Base-by-base conservation (phyloP, 1,140 invertebrate genomes). In the Anagrus nilaparvatae region DNA sequence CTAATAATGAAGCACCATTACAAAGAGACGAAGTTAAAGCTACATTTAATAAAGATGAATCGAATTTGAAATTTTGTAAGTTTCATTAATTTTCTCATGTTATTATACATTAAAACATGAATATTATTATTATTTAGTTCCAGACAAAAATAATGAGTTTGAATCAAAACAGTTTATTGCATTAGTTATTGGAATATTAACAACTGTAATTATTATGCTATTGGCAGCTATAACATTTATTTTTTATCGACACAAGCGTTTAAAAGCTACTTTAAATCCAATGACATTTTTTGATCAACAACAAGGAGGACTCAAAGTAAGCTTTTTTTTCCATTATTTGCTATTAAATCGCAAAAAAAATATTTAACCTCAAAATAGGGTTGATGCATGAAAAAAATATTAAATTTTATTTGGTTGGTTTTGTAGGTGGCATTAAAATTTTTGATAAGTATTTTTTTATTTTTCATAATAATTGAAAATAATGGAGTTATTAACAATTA, bases 141-240 rank as follows among this genome's bases (percentile, higher is more conserved):
- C 60, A 58, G 63, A 67, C 50, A 61, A 60, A 40, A 63, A 52
- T 45, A 62, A 65, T 41, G 65, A 69, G 40, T 59, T 70, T 24
- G 75, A 78, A 54, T 66, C 71, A 38, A 75, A 69, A 46, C 70
- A 73, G 54, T 70, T 79, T 52, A 81, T 86, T 52, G 82, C 81
- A 29, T 71, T 84, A 47, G 75, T 86, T 43, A 83, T 87, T 52
- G 82, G 82, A n/a, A 74, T 79, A 28, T 67, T 87, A 47, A 77
- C 78, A 12, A 80, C 81, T 17, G 77, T 84, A 46, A 84, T 86
- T 48, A 59, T 86, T 14, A 65, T 82, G 43, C 69, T 82, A 10
- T 61, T 78, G 31, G 74, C 74, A 6, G 75, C 79, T 31, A 84
- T 85, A 55, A 70, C 78, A 42, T 74, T 84, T 54, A 81, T 85